Evolutionary conservation across 2,113 vertebrate genomes (phyloP).

Genomic region (Catharus minimus): DNA sequence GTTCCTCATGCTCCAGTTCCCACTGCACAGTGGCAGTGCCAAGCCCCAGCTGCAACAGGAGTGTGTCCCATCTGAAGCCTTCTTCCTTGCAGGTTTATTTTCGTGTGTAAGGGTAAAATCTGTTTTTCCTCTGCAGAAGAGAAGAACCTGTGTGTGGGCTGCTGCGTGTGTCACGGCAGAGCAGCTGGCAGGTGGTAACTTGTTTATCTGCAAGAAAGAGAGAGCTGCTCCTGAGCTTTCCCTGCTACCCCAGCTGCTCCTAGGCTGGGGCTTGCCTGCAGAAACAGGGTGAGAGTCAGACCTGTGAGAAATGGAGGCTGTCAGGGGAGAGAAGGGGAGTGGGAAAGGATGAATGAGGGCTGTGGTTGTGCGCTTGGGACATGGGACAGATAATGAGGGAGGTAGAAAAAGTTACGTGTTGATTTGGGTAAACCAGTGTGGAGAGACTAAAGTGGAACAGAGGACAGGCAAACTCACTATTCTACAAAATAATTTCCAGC

Average conservation of each 20-base stretch:
- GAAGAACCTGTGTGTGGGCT: background rate
- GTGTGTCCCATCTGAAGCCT: background rate
- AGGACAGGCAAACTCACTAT: background rate
- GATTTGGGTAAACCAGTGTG: background rate
- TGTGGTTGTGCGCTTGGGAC: background rate
- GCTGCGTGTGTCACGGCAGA: fast-evolving
- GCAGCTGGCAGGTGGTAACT: background rate
- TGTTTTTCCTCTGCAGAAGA: background rate
- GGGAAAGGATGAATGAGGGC: background rate
- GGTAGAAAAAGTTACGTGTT: fast-evolving
- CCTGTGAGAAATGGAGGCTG: background rate
- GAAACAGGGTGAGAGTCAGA: background rate
- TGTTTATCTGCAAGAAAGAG: background rate
- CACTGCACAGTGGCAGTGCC: background rate
- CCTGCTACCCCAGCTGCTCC: background rate
- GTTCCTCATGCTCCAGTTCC: background rate
- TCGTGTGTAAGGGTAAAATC: fast-evolving
- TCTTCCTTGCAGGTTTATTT: background rate
- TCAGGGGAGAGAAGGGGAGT: background rate
- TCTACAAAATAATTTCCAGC: background rate
- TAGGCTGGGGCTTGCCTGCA: background rate
- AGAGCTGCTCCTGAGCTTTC: background rate
- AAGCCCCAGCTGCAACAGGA: background rate
- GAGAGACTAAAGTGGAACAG: background rate
- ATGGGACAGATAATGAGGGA: background rate